Evolutionary conservation across 2,888 invertebrate genomes (phyloP).

Genomic region (Anticlea derivata): DNA sequence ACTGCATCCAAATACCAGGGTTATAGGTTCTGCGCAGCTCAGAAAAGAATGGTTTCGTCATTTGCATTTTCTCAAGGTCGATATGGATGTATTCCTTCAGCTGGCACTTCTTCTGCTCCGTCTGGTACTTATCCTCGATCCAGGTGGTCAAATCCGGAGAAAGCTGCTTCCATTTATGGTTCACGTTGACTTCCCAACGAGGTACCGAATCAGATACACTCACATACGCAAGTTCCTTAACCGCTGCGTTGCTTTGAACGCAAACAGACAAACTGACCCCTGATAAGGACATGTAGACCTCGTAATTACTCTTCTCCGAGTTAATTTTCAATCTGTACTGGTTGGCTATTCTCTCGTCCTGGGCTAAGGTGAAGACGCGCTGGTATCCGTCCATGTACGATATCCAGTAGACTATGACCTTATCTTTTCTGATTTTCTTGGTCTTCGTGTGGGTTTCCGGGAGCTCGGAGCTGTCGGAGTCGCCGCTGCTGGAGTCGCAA

Average conservation of each 20-base stretch:
- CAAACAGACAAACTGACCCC: slow-evolving; percentile 87
- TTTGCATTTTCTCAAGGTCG: slow-evolving; percentile 92
- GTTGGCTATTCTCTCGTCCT: slow-evolving; percentile 88
- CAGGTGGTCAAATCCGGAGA: slow-evolving; percentile 90
- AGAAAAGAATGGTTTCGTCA: slow-evolving; percentile 93
- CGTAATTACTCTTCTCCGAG: slow-evolving; percentile 87
- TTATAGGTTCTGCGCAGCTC: slow-evolving; percentile 88
- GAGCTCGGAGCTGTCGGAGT: slow-evolving; percentile 74
- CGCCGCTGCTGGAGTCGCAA: slow-evolving; percentile 85
- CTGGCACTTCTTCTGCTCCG: slow-evolving; percentile 88
- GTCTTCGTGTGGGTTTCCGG: slow-evolving; percentile 75
- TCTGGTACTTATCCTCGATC: slow-evolving; percentile 91
- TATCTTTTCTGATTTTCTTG: slow-evolving; percentile 88
- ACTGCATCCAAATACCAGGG: slow-evolving; percentile 90
- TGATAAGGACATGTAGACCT: slow-evolving; percentile 87
- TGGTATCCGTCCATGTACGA: slow-evolving; percentile 90
- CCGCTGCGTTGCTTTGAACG: slow-evolving; percentile 61
- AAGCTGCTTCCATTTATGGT: slow-evolving; percentile 90
- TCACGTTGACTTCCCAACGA: slow-evolving; percentile 92
- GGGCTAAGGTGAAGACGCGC: slow-evolving; percentile 89
- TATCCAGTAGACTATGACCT: slow-evolving; percentile 91
- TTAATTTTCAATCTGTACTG: slow-evolving; percentile 84
- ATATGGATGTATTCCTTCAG: slow-evolving; percentile 91
- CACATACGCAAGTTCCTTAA: slow-evolving; percentile 87
- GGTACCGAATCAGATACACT: slow-evolving; percentile 88